Evolutionary conservation across 2,888 invertebrate species (phyloP).

Genomic region (Lepidocyrtinus sp.): DNA sequence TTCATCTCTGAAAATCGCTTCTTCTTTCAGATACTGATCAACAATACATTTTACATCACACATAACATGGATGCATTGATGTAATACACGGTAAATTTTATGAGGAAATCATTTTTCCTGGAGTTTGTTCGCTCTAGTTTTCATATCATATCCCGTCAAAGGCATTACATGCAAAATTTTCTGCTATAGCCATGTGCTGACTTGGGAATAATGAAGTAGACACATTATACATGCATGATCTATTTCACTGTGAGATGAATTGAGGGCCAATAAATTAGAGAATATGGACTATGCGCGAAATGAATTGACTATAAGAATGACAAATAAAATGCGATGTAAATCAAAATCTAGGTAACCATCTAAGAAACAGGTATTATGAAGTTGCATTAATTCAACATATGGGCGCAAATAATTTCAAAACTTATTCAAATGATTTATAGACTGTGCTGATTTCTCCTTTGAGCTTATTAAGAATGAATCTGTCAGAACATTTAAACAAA

Average conservation of each 20-base stretch:
- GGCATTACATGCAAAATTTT: neutral
- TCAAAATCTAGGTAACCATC: no score
- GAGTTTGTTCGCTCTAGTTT: neutral
- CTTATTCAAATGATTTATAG: neutral
- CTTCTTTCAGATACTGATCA: neutral
- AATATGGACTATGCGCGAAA: neutral
- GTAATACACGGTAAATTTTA: neutral
- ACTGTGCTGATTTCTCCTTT: no score
- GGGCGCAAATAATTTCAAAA: neutral
- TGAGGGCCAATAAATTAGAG: slow-evolving; percentile 31
- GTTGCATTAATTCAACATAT: neutral
- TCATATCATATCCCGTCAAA: neutral
- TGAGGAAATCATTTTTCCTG: neutral
- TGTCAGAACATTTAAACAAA: no score
- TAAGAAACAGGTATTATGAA: no score
- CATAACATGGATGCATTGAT: neutral
- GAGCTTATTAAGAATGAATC: no score
- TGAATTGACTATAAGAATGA: neutral
- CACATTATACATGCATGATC: neutral
- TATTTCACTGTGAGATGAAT: slow-evolving; percentile 16
- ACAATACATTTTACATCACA: neutral
- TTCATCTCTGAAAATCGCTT: neutral
- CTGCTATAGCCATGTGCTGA: neutral
- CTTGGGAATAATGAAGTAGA: neutral
- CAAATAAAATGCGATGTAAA: no score